Conservation (phyloP, 1,140 invertebrate genomes). For the Camponotus floridanus region DNA sequence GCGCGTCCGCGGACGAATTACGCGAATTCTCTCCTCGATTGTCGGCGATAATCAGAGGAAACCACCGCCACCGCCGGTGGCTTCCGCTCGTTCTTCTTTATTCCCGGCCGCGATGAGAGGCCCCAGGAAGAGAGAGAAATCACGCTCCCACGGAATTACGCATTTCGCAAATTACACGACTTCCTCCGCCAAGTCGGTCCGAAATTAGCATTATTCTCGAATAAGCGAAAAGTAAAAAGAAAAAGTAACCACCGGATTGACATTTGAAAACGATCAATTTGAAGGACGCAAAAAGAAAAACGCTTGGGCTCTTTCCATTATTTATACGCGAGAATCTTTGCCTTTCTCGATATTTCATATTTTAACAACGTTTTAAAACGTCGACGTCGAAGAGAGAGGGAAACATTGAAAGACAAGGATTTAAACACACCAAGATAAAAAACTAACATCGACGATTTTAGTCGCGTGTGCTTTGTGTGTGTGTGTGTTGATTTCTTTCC, state of each 20-base stretch:
- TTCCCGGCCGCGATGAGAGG: not conserved
- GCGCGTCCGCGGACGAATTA: constrained; percentile 18
- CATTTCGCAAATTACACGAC: not conserved
- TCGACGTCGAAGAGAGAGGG: not conserved
- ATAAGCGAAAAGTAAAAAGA: not conserved
- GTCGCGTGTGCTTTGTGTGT: not conserved
- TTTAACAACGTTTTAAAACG: not conserved
- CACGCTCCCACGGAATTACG: not conserved
- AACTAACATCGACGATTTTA: too few relatives aligned
- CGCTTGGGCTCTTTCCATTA: not conserved
- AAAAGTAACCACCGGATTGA: not conserved
- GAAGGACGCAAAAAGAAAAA: not conserved
- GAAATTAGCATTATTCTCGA: not conserved
- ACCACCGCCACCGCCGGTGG: too few relatives aligned
- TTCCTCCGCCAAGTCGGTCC: too few relatives aligned
- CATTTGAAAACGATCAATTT: not conserved
- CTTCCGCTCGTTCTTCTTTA: not conserved
- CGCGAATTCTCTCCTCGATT: not conserved
- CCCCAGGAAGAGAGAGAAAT: not conserved
- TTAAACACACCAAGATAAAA: too few relatives aligned
- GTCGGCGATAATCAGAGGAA: not conserved
- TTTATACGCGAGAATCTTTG: not conserved
- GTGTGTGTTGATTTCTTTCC: not conserved
- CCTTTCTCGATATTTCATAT: not conserved
- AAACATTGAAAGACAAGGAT: too few relatives aligned